A percentile compares a stretch with the other conserved stretches of the same genome.
phyloP scores from a whole-genome alignment of 1,140 invertebrate genomes.

The Gryllus bimaculatus region DNA sequence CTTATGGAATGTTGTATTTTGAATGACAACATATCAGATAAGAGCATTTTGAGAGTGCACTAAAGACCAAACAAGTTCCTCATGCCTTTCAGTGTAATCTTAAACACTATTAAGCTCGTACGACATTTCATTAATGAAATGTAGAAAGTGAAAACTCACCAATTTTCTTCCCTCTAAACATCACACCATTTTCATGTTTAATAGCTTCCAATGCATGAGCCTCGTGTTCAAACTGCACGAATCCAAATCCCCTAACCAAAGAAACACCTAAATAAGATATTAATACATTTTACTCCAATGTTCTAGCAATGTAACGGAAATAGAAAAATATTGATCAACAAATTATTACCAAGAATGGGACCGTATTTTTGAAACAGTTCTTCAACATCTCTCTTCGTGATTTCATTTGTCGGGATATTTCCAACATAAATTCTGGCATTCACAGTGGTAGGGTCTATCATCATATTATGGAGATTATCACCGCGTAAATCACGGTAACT shows the following conservation, averaged over 20 bases:
- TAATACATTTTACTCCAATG: neutral
- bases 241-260: constrained; percentile 69
- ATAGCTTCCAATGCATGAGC: constrained; percentile 62
- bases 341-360: constrained; percentile 32
- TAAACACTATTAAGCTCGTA: no score
- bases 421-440: constrained; percentile 15
- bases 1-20: neutral
- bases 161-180: constrained; percentile 58
- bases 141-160: constrained; percentile 30
- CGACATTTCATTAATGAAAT: no score
- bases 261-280: constrained; percentile 45
- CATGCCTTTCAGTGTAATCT: neutral
- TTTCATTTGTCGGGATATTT: constrained; percentile 31
- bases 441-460: constrained; percentile 16
- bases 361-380: constrained; percentile 33
- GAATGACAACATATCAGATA: neutral
- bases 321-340: neutral
- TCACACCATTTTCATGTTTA: constrained; percentile 51
- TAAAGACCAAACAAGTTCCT: neutral
- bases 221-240: constrained; percentile 74
- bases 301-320: neutral
- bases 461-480: constrained; percentile 9
- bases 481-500: constrained; percentile 13
- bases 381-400: constrained; percentile 31
- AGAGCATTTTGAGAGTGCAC: neutral